These are phyloP conservation scores for Climacteris rufus DNA, from an alignment of 2,113 vertebrate species.

Conservation along the genomic window DNA sequence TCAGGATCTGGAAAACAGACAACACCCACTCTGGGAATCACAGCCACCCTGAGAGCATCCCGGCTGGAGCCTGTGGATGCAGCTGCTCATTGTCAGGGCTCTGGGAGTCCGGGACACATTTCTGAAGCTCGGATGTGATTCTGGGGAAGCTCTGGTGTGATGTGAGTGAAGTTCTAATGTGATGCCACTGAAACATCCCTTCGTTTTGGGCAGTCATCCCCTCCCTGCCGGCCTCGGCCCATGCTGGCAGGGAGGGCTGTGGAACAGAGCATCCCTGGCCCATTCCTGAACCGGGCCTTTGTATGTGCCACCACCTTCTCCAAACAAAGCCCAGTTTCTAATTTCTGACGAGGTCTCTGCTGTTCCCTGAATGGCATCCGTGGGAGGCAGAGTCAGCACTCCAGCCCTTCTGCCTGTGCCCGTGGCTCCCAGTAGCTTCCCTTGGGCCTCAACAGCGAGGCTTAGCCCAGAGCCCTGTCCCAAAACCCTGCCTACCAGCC, in stretches of 20 bases:
- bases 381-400: background rate
- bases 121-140: background rate
- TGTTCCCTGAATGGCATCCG: rapidly evolving
- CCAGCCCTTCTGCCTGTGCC: background rate
- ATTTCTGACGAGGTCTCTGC: background rate
- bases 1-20: background rate
- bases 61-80: background rate
- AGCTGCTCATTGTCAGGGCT: background rate
- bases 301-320: background rate
- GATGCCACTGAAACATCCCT: background rate
- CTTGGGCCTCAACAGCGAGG: rapidly evolving
- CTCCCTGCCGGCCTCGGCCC: rapidly evolving
- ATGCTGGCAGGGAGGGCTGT: background rate
- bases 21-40: rapidly evolving
- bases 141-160: background rate
- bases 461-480: background rate
- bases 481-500: background rate
- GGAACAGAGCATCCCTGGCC: background rate
- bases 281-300: background rate
- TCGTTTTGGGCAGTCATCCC: background rate
- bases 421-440: rapidly evolving
- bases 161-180: background rate
- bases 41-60: background rate
- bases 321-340: background rate
- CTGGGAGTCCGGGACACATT: background rate